Evolutionary conservation across 2,888 invertebrate genomes (phyloP).

Genomic region (Hypselothyrea guttata): DNA sequence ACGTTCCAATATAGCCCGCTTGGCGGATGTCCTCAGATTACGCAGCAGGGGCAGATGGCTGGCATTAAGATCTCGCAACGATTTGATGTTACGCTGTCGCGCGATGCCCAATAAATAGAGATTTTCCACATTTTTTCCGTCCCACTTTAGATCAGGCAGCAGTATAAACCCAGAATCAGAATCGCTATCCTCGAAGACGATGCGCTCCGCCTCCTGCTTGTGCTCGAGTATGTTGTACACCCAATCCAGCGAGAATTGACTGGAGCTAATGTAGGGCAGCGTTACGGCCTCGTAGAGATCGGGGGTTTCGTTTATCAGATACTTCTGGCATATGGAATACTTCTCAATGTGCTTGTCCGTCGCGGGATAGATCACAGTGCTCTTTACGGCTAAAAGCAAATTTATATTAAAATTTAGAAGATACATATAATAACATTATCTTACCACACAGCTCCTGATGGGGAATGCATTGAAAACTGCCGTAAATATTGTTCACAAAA

Average conservation of each 20-base stretch:
- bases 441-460: conserved; percentile 85
- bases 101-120: conserved; percentile 93
- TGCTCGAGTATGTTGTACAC: conserved; percentile 97
- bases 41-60: conserved; percentile 91
- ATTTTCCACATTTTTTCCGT: conserved; percentile 88
- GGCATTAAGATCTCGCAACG: conserved; percentile 90
- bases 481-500: conserved; percentile 93
- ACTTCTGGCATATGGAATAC: conserved; percentile 88
- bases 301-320: conserved; percentile 92
- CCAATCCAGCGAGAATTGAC: conserved; percentile 95
- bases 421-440: too few species aligned
- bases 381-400: conserved; percentile 87
- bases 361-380: conserved; percentile 95
- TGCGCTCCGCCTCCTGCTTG: conserved; percentile 93
- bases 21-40: conserved; percentile 90
- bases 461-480: conserved; percentile 89
- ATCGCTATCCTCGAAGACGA: conserved; percentile 90
- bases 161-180: conserved; percentile 92
- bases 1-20: conserved; percentile 88
- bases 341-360: conserved; percentile 95
- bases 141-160: conserved; percentile 98
- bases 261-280: conserved; percentile 88
- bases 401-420: neutral
- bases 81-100: conserved; percentile 88
- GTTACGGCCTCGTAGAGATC: conserved; percentile 91